phyloP scores from a whole-genome alignment of 92 coral and sea anemone genomes.

The Phenganax subtilis region DNA sequence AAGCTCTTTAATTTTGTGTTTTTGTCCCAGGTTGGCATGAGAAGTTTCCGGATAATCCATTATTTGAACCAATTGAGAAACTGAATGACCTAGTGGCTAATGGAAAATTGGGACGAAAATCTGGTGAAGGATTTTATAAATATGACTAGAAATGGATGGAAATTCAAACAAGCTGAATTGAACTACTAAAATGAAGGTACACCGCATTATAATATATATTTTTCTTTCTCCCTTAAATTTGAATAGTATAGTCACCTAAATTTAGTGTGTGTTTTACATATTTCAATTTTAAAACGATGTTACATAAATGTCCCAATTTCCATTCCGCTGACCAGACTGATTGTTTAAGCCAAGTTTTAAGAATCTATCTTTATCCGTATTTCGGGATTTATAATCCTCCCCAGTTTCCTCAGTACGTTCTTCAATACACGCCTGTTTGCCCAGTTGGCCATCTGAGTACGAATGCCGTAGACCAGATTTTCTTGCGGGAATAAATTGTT shows the following conservation, averaged over 20 bases:
- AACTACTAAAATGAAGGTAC: not conserved
- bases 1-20: not conserved
- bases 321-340: not conserved
- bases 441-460: conserved; percentile 5
- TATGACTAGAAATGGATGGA: conserved; percentile 44
- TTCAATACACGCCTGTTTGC: conserved; percentile 2
- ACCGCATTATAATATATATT: not conserved
- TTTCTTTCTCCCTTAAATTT: too few species aligned
- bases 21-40: conserved; percentile 84
- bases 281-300: conserved; percentile 1
- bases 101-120: conserved; percentile 78
- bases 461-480: conserved; percentile 6
- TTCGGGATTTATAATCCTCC: not conserved
- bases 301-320: conserved; percentile 41
- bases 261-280: not conserved
- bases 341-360: not conserved
- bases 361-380: conserved; percentile 1
- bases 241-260: not conserved
- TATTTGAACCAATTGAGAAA: conserved; percentile 71
- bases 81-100: conserved; percentile 83
- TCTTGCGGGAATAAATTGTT: not conserved
- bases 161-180: too few species aligned
- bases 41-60: conserved; percentile 69
- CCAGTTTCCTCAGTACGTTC: not conserved
- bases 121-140: conserved; percentile 93